Conservation (phyloP, 23 tunicate genomes). For the Ciona savignyi region DNA sequence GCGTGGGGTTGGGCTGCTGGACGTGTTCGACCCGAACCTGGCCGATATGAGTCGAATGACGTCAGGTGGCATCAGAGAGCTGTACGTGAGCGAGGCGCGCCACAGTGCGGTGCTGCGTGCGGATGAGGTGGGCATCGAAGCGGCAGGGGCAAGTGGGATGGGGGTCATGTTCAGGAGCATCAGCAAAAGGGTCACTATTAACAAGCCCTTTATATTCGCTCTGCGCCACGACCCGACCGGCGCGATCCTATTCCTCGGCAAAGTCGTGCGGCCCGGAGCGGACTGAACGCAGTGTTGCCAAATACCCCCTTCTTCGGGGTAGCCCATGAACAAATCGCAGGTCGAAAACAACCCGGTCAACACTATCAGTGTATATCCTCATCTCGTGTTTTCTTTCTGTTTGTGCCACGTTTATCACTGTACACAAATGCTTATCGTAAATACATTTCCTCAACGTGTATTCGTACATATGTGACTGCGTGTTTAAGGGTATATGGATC, state of each 20-base stretch:
- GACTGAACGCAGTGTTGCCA: background rate
- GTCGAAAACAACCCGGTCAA: too few relatives aligned
- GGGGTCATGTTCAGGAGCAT: background rate
- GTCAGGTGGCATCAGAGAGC: background rate
- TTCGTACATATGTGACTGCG: too few relatives aligned
- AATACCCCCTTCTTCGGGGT: too few relatives aligned
- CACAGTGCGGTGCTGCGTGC: constrained; percentile 61
- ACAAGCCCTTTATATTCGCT: constrained; percentile 70
- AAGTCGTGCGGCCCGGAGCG: constrained; percentile 26
- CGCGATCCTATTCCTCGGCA: constrained; percentile 64
- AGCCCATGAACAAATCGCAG: too few relatives aligned
- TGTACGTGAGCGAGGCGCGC: constrained; percentile 55
- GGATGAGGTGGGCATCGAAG: constrained; percentile 75
- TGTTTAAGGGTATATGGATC: too few relatives aligned
- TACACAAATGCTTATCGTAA: too few relatives aligned
- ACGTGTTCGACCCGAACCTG: constrained; percentile 26
- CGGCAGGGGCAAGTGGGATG: constrained; percentile 45
- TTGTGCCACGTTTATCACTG: too few relatives aligned
- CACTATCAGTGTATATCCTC: too few relatives aligned
- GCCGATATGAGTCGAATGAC: constrained; percentile 70
- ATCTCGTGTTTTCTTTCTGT: too few relatives aligned
- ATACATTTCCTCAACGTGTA: too few relatives aligned
- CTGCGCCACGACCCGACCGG: constrained; percentile 55
- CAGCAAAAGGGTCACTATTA: background rate
- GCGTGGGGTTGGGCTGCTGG: constrained; percentile 36